These are phyloP conservation scores for Passer montanus DNA, from an alignment of 2,113 vertebrate species.

Conservation along the genomic window DNA sequence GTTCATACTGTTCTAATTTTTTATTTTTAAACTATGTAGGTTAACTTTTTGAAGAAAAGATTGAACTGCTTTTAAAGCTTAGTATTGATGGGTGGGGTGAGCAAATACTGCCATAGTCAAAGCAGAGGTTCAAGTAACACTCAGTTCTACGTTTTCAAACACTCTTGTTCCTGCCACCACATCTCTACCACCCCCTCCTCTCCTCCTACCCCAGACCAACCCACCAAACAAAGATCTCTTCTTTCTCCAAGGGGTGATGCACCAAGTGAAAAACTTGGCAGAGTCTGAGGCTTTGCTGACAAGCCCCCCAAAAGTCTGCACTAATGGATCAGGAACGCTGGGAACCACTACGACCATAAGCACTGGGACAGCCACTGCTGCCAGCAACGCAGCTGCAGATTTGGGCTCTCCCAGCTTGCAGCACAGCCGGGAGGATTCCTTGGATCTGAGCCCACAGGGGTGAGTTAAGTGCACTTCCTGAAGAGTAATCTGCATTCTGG, in stretches of 20 bases:
- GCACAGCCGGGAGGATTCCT: slow-evolving; percentile 95
- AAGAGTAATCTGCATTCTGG: rapidly evolving
- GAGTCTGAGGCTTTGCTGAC: slow-evolving; percentile 94
- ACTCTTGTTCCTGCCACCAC: background rate
- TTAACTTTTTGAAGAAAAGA: background rate
- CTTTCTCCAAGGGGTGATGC: slow-evolving; percentile 89
- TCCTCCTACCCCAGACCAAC: background rate
- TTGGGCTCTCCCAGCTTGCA: slow-evolving; percentile 95
- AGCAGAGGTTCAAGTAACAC: background rate
- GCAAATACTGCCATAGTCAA: background rate
- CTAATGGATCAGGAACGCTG: slow-evolving; percentile 88
- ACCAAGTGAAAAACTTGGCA: slow-evolving; percentile 97
- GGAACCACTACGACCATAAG: slow-evolving; percentile 87
- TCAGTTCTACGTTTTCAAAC: background rate
- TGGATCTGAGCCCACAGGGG: slow-evolving; percentile 98
- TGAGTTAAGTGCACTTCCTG: slow-evolving; percentile 51
- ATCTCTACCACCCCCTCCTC: background rate
- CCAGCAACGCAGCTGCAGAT: slow-evolving; percentile 86
- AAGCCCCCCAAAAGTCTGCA: slow-evolving; percentile 93
- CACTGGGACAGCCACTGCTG: slow-evolving; percentile 86
- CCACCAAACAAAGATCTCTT: background rate
- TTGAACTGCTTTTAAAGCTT: background rate
- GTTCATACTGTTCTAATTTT: background rate
- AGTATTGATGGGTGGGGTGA: background rate
- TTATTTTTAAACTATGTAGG: background rate